Evolutionary conservation across 2,888 invertebrate species (phyloP), one percentile per base, ranked within the genome.

Genomic region (Lithophane semibrunnea): DNA sequence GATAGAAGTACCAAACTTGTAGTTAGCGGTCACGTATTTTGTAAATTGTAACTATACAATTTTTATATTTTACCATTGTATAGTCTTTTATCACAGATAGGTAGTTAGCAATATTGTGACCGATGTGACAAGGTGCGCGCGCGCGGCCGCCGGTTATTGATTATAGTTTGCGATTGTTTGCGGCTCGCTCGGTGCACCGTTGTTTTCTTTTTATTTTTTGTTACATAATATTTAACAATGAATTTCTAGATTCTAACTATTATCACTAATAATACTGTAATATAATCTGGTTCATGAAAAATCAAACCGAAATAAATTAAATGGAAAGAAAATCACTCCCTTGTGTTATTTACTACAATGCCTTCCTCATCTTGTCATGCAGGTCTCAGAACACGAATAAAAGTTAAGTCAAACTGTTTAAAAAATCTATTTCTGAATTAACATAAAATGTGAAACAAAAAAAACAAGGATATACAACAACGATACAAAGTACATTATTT

Each of bases 241-340:
- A 95, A 96, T 96, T 96, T 96, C 94, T 96, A 96, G 96, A 96
- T 95, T 95, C 96, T 96, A 95, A 96, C 96, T 96, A 96, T 96
- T 96, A 96, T 96, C 95, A 96, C 96, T 96, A 96, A 96, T 95
- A 95, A 95, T 96, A 96, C 96, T 96, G 96, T 96, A 96, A 96
- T 96, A 96, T 96, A 96, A 96, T 96, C 96, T 96, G 96, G 96
- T 96, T 96, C 96, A 96, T 96, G 95, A 96, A 96, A 96, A 96
- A 96, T 96, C 95, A 96, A 96, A 96, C 95, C 94, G 95, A 95
- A 96, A 95, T 96, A 95, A 95, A 95, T 95, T 93, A 95, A 94
- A 96, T 96, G 96, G 96, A 96, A 95, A 94, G 91, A 92, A 95
- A 94, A 92, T 91, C 91, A 87, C 64, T 74, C 67, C 24, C n/a